phyloP scores from a whole-genome alignment of 1,140 invertebrate genomes.

The Rhizoglyphus robini region DNA sequence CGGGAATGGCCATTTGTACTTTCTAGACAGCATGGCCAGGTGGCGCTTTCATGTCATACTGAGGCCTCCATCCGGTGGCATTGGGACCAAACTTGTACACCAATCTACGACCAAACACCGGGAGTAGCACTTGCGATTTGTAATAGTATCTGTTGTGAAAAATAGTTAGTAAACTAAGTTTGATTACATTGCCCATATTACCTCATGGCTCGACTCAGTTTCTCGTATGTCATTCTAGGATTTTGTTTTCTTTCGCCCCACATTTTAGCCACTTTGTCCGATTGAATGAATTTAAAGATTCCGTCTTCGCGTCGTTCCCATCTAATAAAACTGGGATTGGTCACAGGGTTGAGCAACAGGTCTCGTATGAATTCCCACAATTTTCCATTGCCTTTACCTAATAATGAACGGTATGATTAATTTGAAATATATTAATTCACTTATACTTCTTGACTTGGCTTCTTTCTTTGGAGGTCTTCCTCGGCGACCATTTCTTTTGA shows the following conservation, averaged over 20 bases:
- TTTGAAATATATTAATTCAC: background rate
- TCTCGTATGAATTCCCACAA: conserved; percentile 68
- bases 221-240: conserved; percentile 82
- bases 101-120: conserved; percentile 60
- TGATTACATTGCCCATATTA: conserved; percentile 30
- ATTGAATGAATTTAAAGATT: conserved; percentile 74
- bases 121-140: conserved; percentile 59
- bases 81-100: conserved; percentile 75
- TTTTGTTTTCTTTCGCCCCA: conserved; percentile 77
- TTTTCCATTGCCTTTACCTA: conserved; percentile 48
- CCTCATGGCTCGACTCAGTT: conserved; percentile 82
- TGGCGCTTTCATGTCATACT: background rate
- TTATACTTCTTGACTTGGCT: conserved; percentile 19
- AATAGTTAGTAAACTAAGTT: background rate
- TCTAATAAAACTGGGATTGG: conserved; percentile 62
- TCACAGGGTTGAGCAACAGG: conserved; percentile 54
- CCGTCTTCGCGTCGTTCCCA: conserved; percentile 75
- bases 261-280: conserved; percentile 71
- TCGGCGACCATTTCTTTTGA: conserved; percentile 23
- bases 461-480: conserved; percentile 27
- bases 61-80: conserved; percentile 53
- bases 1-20: no score
- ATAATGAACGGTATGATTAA: conserved; percentile 24
- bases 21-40: no score
- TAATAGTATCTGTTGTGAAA: conserved; percentile 60